Evolutionary conservation across 2,113 vertebrate species (phyloP).

Genomic region (Lanius ludovicianus): DNA sequence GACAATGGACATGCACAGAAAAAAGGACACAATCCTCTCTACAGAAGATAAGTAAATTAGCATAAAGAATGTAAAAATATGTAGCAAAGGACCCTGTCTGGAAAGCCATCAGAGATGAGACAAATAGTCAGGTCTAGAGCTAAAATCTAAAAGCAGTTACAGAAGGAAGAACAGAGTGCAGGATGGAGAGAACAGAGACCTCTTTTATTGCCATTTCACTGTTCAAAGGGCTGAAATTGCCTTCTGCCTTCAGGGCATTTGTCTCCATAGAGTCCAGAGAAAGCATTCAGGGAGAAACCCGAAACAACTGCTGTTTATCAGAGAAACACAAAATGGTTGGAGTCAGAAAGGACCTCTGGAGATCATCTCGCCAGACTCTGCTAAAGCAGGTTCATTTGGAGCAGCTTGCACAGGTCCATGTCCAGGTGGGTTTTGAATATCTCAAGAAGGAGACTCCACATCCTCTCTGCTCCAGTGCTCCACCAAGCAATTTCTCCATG

Average conservation of each 20-base stretch:
- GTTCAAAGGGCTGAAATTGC: not conserved
- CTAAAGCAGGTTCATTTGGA: not conserved
- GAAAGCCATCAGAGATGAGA: not conserved
- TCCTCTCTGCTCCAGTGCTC: not conserved
- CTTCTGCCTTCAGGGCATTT: not conserved
- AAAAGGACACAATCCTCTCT: not conserved
- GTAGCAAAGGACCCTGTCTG: not conserved
- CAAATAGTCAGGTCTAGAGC: not conserved
- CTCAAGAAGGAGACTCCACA: fast-evolving
- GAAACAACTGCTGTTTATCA: not conserved
- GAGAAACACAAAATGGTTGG: not conserved
- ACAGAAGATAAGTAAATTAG: not conserved
- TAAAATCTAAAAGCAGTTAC: not conserved
- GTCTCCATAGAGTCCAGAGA: not conserved
- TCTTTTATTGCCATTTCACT: not conserved
- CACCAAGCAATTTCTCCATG: fast-evolving
- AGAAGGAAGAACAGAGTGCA: not conserved
- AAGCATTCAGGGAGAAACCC: not conserved
- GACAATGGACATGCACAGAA: not conserved
- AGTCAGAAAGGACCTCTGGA: not conserved
- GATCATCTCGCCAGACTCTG: not conserved
- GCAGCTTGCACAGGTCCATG: not conserved
- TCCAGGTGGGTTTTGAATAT: not conserved
- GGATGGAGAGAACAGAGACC: not conserved
- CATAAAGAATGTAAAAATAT: not conserved